Evolutionary conservation across 2,113 vertebrate genomes (phyloP).

Genomic region (Lota lota): DNA sequence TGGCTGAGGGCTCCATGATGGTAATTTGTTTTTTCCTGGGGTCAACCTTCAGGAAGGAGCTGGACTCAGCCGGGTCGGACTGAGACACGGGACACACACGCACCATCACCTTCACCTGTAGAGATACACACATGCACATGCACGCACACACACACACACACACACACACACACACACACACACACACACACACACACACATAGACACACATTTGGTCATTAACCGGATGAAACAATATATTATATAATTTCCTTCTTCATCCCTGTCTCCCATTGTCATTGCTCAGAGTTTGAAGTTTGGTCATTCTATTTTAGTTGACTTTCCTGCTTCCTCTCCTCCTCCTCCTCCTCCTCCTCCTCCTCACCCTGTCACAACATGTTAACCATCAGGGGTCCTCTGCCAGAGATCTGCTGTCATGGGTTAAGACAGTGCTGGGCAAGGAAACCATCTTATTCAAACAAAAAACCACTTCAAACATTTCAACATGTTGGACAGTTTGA

Average conservation of each 20-base stretch:
- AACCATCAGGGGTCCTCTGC: too few species aligned
- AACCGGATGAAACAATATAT: neutral
- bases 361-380: too few species aligned
- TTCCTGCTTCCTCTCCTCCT: too few species aligned
- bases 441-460: too few species aligned
- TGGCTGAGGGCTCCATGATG: slow-evolving; percentile 86
- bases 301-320: neutral
- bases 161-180: neutral
- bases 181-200: slow-evolving; percentile 4
- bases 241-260: too few species aligned
- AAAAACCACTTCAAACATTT: too few species aligned
- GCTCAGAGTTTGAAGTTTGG: neutral
- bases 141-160: neutral
- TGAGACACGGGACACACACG: slow-evolving; percentile 85
- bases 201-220: neutral
- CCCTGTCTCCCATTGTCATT: too few species aligned
- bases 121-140: neutral
- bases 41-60: slow-evolving; percentile 95
- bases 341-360: too few species aligned
- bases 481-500: too few species aligned
- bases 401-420: too few species aligned
- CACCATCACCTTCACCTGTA: slow-evolving; percentile 97
- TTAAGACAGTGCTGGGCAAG: too few species aligned
- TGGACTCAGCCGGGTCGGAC: slow-evolving; percentile 84
- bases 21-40: slow-evolving; percentile 94